Conservation (phyloP, 2,888 invertebrate species). For the Limnephilus rhombicus region DNA sequence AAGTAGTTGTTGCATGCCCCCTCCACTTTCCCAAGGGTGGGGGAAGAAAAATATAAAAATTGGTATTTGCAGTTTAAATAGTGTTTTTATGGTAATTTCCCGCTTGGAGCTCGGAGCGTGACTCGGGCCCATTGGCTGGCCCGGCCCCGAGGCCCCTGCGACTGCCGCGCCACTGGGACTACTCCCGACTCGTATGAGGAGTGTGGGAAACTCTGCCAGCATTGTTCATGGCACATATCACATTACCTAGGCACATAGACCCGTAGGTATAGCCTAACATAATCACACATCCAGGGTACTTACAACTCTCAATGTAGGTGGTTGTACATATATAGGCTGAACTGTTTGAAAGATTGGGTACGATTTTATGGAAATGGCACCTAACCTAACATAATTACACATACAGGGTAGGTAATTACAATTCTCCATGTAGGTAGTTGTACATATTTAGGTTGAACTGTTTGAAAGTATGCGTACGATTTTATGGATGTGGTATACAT, state of each 20-base stretch:
- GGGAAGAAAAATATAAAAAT: slow-evolving; percentile 62
- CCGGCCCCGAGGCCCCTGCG: background rate
- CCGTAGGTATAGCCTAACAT: background rate
- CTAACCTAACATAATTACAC: background rate
- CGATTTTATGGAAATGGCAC: background rate
- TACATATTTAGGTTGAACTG: background rate
- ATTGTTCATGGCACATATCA: slow-evolving; percentile 48
- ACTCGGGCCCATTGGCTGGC: slow-evolving; percentile 60
- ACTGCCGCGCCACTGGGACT: slow-evolving; percentile 14
- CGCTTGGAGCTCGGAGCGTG: slow-evolving; percentile 62
- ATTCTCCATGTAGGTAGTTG: background rate
- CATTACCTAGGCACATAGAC: slow-evolving; percentile 15
- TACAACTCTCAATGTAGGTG: background rate
- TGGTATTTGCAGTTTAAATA: slow-evolving; percentile 64
- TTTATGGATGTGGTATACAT: background rate
- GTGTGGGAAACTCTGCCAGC: slow-evolving; percentile 61
- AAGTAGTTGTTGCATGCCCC: background rate
- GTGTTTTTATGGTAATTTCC: slow-evolving; percentile 66
- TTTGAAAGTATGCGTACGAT: no score
- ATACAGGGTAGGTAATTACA: background rate
- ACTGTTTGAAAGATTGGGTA: no score
- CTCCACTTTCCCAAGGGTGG: slow-evolving; percentile 36
- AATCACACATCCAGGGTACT: background rate
- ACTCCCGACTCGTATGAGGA: slow-evolving; percentile 53
- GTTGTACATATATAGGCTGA: background rate